A percentile compares a stretch with the other conserved stretches of the same genome.
Conservation (phyloP, 2,113 vertebrate genomes). For the Pterophyllum scalare region DNA sequence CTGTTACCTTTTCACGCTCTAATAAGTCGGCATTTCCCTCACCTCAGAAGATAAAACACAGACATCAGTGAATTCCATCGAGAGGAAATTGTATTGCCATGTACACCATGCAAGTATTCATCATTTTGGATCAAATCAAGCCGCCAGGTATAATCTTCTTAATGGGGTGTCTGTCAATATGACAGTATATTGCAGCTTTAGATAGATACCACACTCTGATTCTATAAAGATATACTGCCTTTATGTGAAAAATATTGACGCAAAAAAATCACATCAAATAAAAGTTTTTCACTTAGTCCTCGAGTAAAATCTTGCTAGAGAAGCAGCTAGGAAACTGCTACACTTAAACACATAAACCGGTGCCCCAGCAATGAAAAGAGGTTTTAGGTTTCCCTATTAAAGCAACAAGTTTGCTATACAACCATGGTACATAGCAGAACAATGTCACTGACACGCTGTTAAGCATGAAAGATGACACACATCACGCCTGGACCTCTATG, state of each 20-base stretch:
- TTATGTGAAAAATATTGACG: slow-evolving; percentile 22
- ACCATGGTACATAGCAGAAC: slow-evolving; percentile 48
- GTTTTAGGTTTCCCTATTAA: slow-evolving; percentile 26
- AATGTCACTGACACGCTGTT: slow-evolving; percentile 49
- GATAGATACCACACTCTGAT: slow-evolving; percentile 37
- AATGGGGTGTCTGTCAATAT: slow-evolving; percentile 67
- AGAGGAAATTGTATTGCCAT: slow-evolving; percentile 64
- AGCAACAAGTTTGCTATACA: slow-evolving; percentile 35
- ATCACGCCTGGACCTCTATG: slow-evolving; percentile 60
- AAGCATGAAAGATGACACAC: slow-evolving; percentile 71
- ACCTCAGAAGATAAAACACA: slow-evolving; percentile 71
- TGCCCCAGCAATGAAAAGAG: background rate
- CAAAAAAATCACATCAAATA: slow-evolving; percentile 21
- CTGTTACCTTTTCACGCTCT: slow-evolving; percentile 76
- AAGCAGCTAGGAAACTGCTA: background rate
- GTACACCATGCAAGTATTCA: slow-evolving; percentile 60
- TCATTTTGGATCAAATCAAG: slow-evolving; percentile 65
- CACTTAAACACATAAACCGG: background rate
- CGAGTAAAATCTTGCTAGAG: slow-evolving; percentile 8
- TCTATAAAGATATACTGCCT: slow-evolving; percentile 42
- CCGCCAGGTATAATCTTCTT: slow-evolving; percentile 62
- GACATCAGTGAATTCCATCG: slow-evolving; percentile 64
- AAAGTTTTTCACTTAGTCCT: slow-evolving; percentile 27
- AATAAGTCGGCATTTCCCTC: slow-evolving; percentile 70
- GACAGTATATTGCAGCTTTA: slow-evolving; percentile 39